Base-by-base conservation (phyloP, 2,888 invertebrate species). In the Orthosia gracilis region DNA sequence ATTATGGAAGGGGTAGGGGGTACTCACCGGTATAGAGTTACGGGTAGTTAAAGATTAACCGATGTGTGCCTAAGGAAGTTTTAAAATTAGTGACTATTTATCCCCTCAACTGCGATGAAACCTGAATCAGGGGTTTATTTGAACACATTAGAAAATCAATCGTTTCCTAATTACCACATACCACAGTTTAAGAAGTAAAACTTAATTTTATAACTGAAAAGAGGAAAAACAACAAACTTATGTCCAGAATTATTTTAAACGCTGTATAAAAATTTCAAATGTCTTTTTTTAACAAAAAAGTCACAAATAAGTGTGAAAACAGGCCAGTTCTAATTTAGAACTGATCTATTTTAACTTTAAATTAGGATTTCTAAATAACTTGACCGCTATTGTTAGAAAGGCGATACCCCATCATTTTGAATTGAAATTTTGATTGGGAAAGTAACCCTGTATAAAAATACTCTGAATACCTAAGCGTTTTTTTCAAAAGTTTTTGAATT, bases 341-440 rank as follows among this genome's bases (percentile, higher is more conserved):
- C 40, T 40, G 40, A 40, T 40, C 40, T 40, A 40, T 40, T 40
- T 9, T 40, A 40, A 40, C 40, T 40, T 40, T 40, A 9, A 40
- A 1, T 40, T 40, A 40, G 7, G 31, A 5, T 9, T 52, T 59
- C 47, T 78, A 74, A 82, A 84, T 82, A 76, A 84, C 73, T 71
- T 70, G 59, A 68, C 73, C 76, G 64, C 80, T 73, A 68, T 69
- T n/a, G n/a, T n/a, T n/a, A n/a, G n/a, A n/a, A n/a, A n/a, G n/a
- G n/a, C n/a, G n/a, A n/a, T n/a, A n/a, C n/a, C n/a, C n/a, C n/a
- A n/a, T n/a, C n/a, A n/a, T n/a, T n/a, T n/a, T n/a, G n/a, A n/a
- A n/a, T n/a, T n/a, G n/a, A n/a, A n/a, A n/a, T n/a, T 86, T 83
- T 76, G 69, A 83, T 86, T 73, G 75, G 80, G 70, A 76, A 78